A percentile compares a stretch with the other conserved stretches of the same genome.
Conservation (phyloP, 1,140 invertebrate species). For the Euwallacea fornicatus region DNA sequence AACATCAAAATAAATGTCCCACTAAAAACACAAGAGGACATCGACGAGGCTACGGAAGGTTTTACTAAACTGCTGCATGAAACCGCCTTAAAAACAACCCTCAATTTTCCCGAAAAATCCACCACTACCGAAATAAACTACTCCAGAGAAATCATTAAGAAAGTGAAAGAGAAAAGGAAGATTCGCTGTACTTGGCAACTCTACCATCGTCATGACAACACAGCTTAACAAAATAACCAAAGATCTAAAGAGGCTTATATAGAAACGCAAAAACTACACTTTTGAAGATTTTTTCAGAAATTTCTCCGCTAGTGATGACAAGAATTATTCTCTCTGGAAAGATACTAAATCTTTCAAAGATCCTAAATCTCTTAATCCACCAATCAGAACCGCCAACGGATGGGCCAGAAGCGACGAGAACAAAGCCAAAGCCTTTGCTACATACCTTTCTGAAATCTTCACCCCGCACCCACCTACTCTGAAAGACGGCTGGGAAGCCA, state of each 20-base stretch:
- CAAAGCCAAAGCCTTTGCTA: neutral
- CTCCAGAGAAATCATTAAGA: neutral
- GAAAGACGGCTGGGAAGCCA: neutral
- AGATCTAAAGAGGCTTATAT: neutral
- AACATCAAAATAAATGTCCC: neutral
- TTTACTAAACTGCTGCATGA: neutral
- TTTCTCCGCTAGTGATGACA: neutral
- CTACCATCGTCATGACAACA: neutral
- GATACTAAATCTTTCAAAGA: slow-evolving; percentile 38
- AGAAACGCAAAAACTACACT: neutral
- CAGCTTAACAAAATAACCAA: neutral
- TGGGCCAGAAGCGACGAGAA: slow-evolving; percentile 40
- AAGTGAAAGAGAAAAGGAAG: no score
- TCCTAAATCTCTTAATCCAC: slow-evolving; percentile 33
- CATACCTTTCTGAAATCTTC: neutral
- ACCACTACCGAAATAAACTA: neutral
- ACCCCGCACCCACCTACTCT: neutral
- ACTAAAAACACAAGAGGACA: neutral
- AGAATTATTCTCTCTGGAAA: slow-evolving; percentile 39
- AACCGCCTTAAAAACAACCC: neutral
- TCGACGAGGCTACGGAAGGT: neutral
- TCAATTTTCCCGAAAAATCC: neutral
- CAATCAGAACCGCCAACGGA: slow-evolving; percentile 38
- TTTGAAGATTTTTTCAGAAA: slow-evolving; percentile 1
- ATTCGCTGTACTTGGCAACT: neutral